Base-by-base conservation (phyloP, 2,888 invertebrate genomes). In the Tetragonula carbonaria region DNA sequence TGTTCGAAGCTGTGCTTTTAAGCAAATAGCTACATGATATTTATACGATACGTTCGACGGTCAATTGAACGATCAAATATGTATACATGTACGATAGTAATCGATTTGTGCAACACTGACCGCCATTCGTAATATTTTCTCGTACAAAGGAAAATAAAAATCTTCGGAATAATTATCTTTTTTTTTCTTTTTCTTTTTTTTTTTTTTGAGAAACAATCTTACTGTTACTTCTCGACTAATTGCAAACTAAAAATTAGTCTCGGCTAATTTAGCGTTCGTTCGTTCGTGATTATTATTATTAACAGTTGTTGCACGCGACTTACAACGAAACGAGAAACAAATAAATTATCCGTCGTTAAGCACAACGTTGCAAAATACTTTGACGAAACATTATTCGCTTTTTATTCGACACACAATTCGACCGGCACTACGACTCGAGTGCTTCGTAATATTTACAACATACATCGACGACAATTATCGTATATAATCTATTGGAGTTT, bases 371-470 rank as follows among this genome's bases (percentile, higher is more conserved):
- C 18, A 16, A 57, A 59, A 71, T 50, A 71, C 1, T 33, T 51
- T 21, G 23, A 21, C 72, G 50, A 70, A 38, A 71, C 63, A 50
- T 70, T 67, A 53, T 23, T 74, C 28, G 51, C 33, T 28, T 38
- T 68, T 57, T 57, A 65, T 55, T 59, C 82, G 66, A 68, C 50
- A 55, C 57, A 68, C 38, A 68, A 68, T 79, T 74, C 82, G 71
- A 75, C 18, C 71, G 66, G 67, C 73, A 57, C 73, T 55, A 33
- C 59, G 38, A 73, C 80, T 86, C 79, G 71, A 77, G 73, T 78
- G 82, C 74, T 80, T 80, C 71, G 73, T 72, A 81, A 78, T 90
- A 91, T 91, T 87, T 91, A 88, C 90, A 88, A 79, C 86, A 82
- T 85, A 90, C 80, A 89, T 74, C 88, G 84, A 89, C 80, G 76